Evolutionary conservation across 1,140 invertebrate genomes (phyloP).

Genomic region (Drosophila saltans): DNA sequence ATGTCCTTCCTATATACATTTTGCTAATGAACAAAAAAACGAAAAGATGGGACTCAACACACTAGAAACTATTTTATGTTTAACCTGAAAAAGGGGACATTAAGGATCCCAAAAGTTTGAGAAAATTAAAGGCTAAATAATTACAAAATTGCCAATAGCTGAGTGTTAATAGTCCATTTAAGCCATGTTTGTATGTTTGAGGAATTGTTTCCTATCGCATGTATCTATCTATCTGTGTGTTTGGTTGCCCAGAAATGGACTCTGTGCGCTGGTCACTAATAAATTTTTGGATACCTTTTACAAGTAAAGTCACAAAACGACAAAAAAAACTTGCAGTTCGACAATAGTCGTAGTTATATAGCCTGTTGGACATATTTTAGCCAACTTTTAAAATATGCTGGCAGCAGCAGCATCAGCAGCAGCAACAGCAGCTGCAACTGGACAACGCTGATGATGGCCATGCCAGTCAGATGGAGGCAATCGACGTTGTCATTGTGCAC

Average conservation of each 20-base stretch:
- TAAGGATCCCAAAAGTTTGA: too few species aligned
- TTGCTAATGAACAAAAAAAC: neutral
- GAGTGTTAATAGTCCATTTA: constrained; percentile 4
- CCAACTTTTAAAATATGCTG: constrained; percentile 62
- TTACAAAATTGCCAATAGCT: neutral
- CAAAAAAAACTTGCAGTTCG: constrained; percentile 32
- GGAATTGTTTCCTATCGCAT: neutral
- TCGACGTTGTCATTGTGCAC: constrained; percentile 26
- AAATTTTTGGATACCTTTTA: constrained; percentile 57
- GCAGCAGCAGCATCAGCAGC: constrained; percentile 8
- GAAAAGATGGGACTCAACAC: too few species aligned
- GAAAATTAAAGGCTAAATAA: neutral
- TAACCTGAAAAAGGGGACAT: too few species aligned
- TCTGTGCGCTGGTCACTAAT: constrained; percentile 33
- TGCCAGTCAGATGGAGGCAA: constrained; percentile 52
- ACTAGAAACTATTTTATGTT: too few species aligned
- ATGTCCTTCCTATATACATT: neutral
- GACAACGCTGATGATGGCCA: constrained; percentile 59
- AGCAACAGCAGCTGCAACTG: constrained; percentile 56
- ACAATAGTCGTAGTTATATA: constrained; percentile 30
- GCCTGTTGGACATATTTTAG: constrained; percentile 65
- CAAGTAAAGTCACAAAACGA: neutral
- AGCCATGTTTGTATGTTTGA: neutral
- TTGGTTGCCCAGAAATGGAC: constrained; percentile 12
- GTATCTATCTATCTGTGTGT: neutral